A percentile compares a stretch with the other conserved stretches of the same genome.
These are phyloP conservation scores for Scolopax bukidnonensis DNA, from an alignment of 2,797 vertebrate genomes.

Conservation along the genomic window DNA sequence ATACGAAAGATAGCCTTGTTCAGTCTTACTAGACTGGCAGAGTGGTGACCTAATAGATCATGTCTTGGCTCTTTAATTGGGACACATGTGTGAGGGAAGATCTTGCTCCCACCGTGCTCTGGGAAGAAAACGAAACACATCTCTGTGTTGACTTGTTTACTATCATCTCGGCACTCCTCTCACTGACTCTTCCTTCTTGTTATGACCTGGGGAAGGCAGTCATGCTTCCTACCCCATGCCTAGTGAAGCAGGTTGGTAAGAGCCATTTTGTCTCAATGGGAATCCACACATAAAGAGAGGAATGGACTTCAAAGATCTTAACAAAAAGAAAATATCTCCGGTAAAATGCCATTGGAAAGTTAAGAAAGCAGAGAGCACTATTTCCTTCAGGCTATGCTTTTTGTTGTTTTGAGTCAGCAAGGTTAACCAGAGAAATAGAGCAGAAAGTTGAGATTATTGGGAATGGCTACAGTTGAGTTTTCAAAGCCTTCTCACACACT, in stretches of 20 bases:
- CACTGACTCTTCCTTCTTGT: not conserved
- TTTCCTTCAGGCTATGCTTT: slow-evolving; percentile 65
- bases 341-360: slow-evolving; percentile 51
- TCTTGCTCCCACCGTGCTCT: not conserved
- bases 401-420: slow-evolving; percentile 72
- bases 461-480: slow-evolving; percentile 20
- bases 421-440: slow-evolving; percentile 72
- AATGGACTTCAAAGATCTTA: slow-evolving; percentile 49
- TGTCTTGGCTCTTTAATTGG: not conserved
- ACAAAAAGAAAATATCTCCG: slow-evolving; percentile 34
- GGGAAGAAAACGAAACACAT: not conserved
- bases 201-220: not conserved
- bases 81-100: not conserved
- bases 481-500: slow-evolving; percentile 53
- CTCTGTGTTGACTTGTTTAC: not conserved
- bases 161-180: not conserved
- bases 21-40: not conserved
- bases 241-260: not conserved
- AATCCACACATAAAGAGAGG: slow-evolving; percentile 14
- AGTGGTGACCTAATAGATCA: not conserved
- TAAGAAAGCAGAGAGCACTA: slow-evolving; percentile 32
- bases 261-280: slow-evolving; percentile 21
- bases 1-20: not conserved
- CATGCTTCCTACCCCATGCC: not conserved
- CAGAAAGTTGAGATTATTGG: slow-evolving; percentile 61